Conservation (phyloP, 2,888 invertebrate genomes). For the Lycophotia porphyrea region DNA sequence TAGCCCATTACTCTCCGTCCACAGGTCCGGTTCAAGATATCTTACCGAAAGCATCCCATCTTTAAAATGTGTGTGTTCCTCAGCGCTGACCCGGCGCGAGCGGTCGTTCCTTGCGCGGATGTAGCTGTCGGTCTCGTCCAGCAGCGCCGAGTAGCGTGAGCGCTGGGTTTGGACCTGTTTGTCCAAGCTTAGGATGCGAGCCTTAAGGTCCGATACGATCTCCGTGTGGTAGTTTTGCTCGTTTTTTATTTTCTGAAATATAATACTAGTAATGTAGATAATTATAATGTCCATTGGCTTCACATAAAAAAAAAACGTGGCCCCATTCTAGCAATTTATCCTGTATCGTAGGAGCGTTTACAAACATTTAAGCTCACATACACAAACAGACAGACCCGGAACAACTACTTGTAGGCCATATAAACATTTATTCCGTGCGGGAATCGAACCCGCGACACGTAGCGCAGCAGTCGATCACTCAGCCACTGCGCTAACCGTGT, state of each 20-base stretch:
- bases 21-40: neutral
- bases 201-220: constrained; percentile 79
- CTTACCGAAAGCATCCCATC: constrained; percentile 78
- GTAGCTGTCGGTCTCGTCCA: constrained; percentile 95
- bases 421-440: too few relatives aligned
- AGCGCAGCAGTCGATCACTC: too few relatives aligned
- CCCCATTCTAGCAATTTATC: neutral
- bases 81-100: constrained; percentile 78
- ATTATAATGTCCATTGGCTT: too few relatives aligned
- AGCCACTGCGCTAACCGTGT: too few relatives aligned
- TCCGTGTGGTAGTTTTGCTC: constrained; percentile 85
- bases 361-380: too few relatives aligned
- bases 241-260: constrained; percentile 80
- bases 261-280: neutral
- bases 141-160: constrained; percentile 93
- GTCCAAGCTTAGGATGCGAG: constrained; percentile 89
- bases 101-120: constrained; percentile 89
- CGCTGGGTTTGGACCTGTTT: constrained; percentile 94
- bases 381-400: too few relatives aligned
- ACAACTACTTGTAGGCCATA: neutral
- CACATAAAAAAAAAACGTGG: too few relatives aligned
- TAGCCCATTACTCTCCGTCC: too few relatives aligned
- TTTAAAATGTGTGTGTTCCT: constrained; percentile 76
- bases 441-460: too few relatives aligned
- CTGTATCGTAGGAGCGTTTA: neutral